phyloP scores from a whole-genome alignment of 1,140 invertebrate species.

The Hyles euphorbiae region DNA sequence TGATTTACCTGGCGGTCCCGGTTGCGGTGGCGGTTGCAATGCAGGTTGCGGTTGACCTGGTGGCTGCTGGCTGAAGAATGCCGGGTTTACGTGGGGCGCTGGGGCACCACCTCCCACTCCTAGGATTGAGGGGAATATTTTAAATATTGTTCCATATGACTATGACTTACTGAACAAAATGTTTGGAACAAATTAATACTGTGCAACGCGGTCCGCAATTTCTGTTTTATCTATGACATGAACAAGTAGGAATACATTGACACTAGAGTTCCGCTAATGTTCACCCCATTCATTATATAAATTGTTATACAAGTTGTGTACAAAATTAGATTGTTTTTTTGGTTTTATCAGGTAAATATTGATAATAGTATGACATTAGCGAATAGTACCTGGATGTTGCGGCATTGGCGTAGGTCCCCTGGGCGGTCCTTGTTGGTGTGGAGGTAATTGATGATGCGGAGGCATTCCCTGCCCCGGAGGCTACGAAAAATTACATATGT shows the following conservation, averaged over 20 bases:
- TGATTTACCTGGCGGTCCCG: slow-evolving; percentile 42
- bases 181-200: too few species aligned
- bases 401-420: slow-evolving; percentile 78
- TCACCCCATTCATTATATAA: too few species aligned
- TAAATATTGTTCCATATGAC: too few species aligned
- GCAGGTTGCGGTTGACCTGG: slow-evolving; percentile 62
- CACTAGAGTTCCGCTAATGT: too few species aligned
- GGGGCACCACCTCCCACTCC: slow-evolving; percentile 78
- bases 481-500: slow-evolving; percentile 16
- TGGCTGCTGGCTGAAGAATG: slow-evolving; percentile 91
- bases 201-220: too few species aligned
- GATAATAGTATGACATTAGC: too few species aligned
- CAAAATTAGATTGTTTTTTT: too few species aligned
- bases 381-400: slow-evolving; percentile 69
- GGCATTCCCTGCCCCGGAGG: slow-evolving; percentile 52
- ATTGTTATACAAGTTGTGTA: too few species aligned
- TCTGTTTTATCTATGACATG: too few species aligned
- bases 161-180: too few species aligned
- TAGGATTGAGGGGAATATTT: slow-evolving; percentile 1
- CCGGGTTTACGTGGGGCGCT: slow-evolving; percentile 96
- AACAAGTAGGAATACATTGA: too few species aligned
- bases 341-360: too few species aligned
- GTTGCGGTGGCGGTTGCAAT: slow-evolving; percentile 45
- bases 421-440: slow-evolving; percentile 72
- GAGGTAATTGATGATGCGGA: slow-evolving; percentile 60